Evolutionary conservation across 2,113 vertebrate species (phyloP).

Genomic region (Orcinus orca): DNA sequence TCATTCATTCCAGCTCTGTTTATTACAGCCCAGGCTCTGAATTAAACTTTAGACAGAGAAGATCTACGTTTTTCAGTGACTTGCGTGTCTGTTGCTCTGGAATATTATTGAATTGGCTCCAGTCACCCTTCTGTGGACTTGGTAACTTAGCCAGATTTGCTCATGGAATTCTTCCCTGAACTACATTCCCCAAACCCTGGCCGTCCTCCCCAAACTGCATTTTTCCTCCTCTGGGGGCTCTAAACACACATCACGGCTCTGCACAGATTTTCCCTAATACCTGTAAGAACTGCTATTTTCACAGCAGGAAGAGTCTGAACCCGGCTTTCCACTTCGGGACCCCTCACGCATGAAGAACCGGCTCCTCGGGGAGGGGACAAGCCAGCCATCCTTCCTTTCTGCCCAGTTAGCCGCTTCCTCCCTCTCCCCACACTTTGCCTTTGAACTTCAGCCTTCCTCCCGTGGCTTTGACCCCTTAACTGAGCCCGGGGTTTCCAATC

Average conservation of each 20-base stretch:
- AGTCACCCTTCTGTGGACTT: not conserved
- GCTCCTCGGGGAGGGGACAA: not conserved
- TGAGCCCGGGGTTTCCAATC: not conserved
- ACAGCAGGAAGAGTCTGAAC: not conserved
- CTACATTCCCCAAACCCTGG: rapidly evolving
- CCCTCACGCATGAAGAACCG: not conserved
- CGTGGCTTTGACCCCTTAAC: not conserved
- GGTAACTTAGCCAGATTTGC: not conserved
- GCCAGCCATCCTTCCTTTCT: not conserved
- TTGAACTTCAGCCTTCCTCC: not conserved
- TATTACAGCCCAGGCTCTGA: not conserved
- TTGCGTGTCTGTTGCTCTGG: not conserved
- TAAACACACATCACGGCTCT: rapidly evolving
- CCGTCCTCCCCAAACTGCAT: not conserved
- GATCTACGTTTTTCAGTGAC: not conserved
- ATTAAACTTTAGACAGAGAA: not conserved
- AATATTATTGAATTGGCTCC: rapidly evolving
- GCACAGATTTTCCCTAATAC: rapidly evolving
- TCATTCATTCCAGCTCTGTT: not conserved
- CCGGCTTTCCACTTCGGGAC: not conserved
- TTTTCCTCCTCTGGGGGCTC: too few species aligned
- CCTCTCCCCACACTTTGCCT: not conserved
- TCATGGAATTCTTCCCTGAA: not conserved
- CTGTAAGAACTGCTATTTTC: not conserved
- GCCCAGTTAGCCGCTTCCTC: not conserved